phyloP scores from a whole-genome alignment of 2,888 invertebrate species.

The Cristatella mucedo region DNA sequence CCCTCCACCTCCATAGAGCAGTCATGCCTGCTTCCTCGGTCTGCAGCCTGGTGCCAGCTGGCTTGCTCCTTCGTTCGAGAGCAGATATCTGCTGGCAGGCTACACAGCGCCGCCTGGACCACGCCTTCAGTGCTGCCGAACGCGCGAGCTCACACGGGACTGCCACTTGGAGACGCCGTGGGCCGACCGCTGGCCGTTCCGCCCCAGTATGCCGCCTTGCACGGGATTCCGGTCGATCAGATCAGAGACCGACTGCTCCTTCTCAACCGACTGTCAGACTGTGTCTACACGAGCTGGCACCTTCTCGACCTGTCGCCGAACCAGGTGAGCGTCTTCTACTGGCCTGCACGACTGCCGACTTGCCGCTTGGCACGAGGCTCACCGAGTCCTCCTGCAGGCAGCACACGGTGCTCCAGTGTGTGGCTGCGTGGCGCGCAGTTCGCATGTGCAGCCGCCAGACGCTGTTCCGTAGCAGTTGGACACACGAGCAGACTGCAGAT shows the following conservation, averaged over 20 bases:
- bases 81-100: constrained; percentile 48
- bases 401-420: too few species aligned
- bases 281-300: constrained; percentile 46
- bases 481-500: too few species aligned
- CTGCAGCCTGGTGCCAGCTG: too few species aligned
- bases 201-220: constrained; percentile 45
- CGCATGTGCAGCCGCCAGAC: too few species aligned
- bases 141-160: too few species aligned
- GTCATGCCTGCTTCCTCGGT: too few species aligned
- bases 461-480: too few species aligned
- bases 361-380: too few species aligned
- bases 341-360: too few species aligned
- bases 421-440: too few species aligned
- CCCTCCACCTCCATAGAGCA: too few species aligned
- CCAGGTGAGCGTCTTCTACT: constrained; percentile 15
- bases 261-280: constrained; percentile 49
- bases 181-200: constrained; percentile 44
- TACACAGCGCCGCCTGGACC: constrained; percentile 51
- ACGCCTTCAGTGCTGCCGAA: constrained; percentile 35
- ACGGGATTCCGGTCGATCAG: constrained; percentile 41
- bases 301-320: constrained; percentile 23
- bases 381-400: too few species aligned
- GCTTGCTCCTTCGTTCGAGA: not conserved
- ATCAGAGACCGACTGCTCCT: constrained; percentile 45
- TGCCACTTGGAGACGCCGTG: not conserved